A percentile compares a stretch with the other conserved stretches of the same genome.
These are phyloP conservation scores for Reticulitermes lucifugus DNA, from an alignment of 2,888 invertebrate genomes.

Conservation along the genomic window DNA sequence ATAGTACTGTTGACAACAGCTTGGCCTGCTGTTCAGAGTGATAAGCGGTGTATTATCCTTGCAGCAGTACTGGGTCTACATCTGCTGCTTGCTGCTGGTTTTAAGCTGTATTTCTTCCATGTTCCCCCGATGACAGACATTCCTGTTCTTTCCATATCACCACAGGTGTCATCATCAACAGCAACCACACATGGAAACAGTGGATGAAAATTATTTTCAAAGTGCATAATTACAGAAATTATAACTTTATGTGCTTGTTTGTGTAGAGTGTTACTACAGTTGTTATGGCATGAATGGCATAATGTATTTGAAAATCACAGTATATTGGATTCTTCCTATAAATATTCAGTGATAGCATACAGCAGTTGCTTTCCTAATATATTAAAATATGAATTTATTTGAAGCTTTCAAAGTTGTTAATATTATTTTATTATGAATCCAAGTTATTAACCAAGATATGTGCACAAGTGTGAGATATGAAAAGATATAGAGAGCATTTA, in stretches of 20 bases:
- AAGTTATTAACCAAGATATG: background rate
- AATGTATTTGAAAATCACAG: background rate
- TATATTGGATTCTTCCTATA: background rate
- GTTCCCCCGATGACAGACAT: constrained; percentile 55
- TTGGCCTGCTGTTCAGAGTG: constrained; percentile 75
- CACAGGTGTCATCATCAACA: too few relatives aligned
- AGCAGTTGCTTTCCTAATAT: background rate
- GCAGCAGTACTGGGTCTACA: constrained; percentile 81
- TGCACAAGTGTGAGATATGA: background rate
- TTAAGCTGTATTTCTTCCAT: constrained; percentile 87
- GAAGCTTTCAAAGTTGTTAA: background rate
- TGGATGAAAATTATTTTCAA: too few relatives aligned
- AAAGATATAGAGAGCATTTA: background rate
- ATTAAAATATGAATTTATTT: background rate
- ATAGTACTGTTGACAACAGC: constrained; percentile 86
- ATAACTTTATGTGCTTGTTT: background rate
- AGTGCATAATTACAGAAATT: background rate
- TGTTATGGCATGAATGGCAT: background rate
- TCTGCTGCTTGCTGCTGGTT: constrained; percentile 85
- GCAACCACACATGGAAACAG: too few relatives aligned
- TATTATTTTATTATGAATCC: background rate
- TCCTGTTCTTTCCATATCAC: background rate
- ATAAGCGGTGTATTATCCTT: constrained; percentile 73
- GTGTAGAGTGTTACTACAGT: background rate
- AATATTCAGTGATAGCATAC: background rate